Percentiles rank a stretch among this genome's conserved stretches.
Evolutionary conservation across 2,888 invertebrate species (phyloP).

Genomic region (Drosophila prostipennis): DNA sequence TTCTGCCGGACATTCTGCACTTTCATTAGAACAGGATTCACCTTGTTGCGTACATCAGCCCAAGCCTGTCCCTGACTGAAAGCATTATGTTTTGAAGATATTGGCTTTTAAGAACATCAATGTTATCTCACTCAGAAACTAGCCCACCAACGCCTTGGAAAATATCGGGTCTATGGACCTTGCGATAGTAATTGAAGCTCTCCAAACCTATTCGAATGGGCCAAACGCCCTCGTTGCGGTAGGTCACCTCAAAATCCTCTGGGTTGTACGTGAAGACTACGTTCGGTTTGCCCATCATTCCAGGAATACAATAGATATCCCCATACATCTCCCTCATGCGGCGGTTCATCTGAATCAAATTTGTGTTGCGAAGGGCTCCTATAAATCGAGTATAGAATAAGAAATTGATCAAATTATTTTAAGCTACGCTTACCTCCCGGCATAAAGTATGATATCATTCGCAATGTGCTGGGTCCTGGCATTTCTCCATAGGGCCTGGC

Average conservation of each 20-base stretch:
- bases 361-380: constrained; percentile 73
- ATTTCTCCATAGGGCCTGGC: constrained; percentile 70
- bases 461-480: constrained; percentile 72
- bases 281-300: constrained; percentile 79
- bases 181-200: constrained; percentile 84
- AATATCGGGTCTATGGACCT: constrained; percentile 81
- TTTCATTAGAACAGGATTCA: constrained; percentile 82
- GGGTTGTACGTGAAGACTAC: constrained; percentile 85
- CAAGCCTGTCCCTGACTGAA: constrained; percentile 87
- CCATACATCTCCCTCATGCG: constrained; percentile 81
- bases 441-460: constrained; percentile 67
- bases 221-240: constrained; percentile 85
- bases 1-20: constrained; percentile 75
- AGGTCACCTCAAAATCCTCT: constrained; percentile 84
- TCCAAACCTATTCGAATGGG: constrained; percentile 84
- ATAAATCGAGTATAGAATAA: background rate
- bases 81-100: background rate
- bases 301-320: constrained; percentile 84
- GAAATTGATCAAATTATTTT: background rate
- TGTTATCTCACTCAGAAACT: constrained; percentile 71
- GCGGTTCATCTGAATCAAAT: constrained; percentile 70
- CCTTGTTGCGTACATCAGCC: constrained; percentile 88
- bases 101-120: background rate
- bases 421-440: constrained; percentile 71
- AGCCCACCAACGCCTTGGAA: constrained; percentile 81